These are phyloP conservation scores for Ceraclea dissimilis DNA, from an alignment of 2,888 invertebrate species.

Conservation along the genomic window DNA sequence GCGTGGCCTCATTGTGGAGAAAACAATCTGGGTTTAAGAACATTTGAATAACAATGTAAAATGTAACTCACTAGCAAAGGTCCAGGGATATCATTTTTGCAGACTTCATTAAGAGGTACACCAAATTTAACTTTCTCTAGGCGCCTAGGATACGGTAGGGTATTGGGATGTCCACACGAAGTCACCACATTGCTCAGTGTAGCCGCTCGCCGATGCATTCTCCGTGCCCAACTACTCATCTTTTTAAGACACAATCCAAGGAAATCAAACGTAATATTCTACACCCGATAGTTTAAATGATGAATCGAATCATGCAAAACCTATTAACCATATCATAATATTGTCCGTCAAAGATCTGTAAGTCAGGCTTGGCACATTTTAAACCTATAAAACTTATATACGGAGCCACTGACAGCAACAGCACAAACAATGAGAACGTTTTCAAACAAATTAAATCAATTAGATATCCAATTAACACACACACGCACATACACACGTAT, in stretches of 20 bases:
- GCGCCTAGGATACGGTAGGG: conserved; percentile 47
- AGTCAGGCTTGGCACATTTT: conserved; percentile 2
- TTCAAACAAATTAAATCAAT: too few relatives aligned
- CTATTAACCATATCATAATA: conserved; percentile 8
- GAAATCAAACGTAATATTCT: conserved; percentile 2
- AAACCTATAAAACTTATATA: neutral
- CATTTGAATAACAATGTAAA: neutral
- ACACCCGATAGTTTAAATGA: conserved; percentile 4
- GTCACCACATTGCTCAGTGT: conserved; percentile 86
- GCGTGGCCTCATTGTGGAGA: too few relatives aligned
- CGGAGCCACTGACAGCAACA: neutral
- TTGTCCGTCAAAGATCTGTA: too few relatives aligned
- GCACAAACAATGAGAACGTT: neutral
- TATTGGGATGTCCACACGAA: conserved; percentile 66
- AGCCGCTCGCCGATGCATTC: conserved; percentile 86
- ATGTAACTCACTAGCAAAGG: conserved; percentile 69
- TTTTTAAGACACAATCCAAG: conserved; percentile 29
- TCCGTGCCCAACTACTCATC: conserved; percentile 89
- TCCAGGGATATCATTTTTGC: conserved; percentile 92
- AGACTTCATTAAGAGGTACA: conserved; percentile 83
- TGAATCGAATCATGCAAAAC: conserved; percentile 12
- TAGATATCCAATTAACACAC: too few relatives aligned
- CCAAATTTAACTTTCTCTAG: conserved; percentile 94
- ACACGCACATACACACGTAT: too few relatives aligned
- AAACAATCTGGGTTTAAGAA: too few relatives aligned